Percentiles rank a stretch among this genome's conserved stretches.
phyloP scores from a whole-genome alignment of 2,113 vertebrate genomes.

The Notarius lentiginosus region DNA sequence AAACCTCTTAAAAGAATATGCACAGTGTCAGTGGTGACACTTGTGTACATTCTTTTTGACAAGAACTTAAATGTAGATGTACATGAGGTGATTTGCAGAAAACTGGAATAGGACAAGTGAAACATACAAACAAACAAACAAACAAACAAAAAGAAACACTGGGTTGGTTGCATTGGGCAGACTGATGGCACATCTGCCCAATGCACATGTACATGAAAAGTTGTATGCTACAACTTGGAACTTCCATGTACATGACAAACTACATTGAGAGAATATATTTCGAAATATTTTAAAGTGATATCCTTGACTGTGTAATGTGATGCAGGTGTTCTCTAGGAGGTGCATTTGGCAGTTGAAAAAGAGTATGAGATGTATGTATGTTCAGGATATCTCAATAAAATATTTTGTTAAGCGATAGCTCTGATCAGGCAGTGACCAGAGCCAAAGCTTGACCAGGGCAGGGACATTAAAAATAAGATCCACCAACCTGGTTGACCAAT shows the following conservation, averaged over 20 bases:
- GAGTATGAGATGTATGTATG: not conserved
- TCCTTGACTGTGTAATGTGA: conserved; percentile 69
- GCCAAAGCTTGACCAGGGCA: conserved; percentile 76
- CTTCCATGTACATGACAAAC: conserved; percentile 91
- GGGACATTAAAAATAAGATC: conserved; percentile 83
- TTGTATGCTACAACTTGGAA: conserved; percentile 87
- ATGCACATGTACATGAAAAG: conserved; percentile 92
- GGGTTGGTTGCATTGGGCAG: conserved; percentile 38
- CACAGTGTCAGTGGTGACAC: conserved; percentile 53
- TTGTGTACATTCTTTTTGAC: conserved; percentile 62
- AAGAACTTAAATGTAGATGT: not conserved
- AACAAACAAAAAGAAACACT: conserved; percentile 32
- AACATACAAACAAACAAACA: conserved; percentile 39
- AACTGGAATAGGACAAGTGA: conserved; percentile 37
- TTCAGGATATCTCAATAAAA: conserved; percentile 97
- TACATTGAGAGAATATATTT: conserved; percentile 66
- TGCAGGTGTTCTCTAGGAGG: conserved; percentile 38
- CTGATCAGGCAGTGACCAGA: conserved; percentile 86
- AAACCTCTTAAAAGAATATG: conserved; percentile 72
- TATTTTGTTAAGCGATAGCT: conserved; percentile 87
- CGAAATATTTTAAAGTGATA: conserved; percentile 84
- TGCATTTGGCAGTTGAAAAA: not conserved
- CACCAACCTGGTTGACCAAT: conserved; percentile 95
- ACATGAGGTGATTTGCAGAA: not conserved
- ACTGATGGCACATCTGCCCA: conserved; percentile 56